Conservation (phyloP, 2,113 vertebrate species). For the Platysternon megacephalum region DNA sequence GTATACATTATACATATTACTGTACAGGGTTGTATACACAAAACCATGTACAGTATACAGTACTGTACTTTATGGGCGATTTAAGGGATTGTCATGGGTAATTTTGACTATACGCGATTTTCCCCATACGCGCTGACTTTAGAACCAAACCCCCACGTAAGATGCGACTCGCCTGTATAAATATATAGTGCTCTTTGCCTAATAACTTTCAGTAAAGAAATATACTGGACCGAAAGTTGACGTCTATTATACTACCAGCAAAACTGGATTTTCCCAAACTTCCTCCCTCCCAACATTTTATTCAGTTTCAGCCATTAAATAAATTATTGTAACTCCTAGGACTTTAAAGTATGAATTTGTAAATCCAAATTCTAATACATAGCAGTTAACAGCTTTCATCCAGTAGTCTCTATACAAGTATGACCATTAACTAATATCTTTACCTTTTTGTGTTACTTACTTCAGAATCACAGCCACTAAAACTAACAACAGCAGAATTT, state of each 20-base stretch:
- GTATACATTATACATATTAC: too few species aligned
- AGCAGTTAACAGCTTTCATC: not conserved
- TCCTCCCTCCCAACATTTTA: not conserved
- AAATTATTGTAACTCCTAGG: not conserved
- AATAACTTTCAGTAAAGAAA: not conserved
- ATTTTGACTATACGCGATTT: too few species aligned
- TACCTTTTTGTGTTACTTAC: conserved; percentile 76
- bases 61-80: too few species aligned
- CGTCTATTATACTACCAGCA: not conserved
- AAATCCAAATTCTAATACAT: not conserved
- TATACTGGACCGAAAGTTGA: not conserved
- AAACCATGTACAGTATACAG: too few species aligned
- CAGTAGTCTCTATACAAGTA: not conserved
- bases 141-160: too few species aligned
- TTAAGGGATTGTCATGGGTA: too few species aligned
- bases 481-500: conserved; percentile 98
- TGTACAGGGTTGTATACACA: too few species aligned
- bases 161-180: not conserved
- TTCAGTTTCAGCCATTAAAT: not conserved
- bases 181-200: not conserved
- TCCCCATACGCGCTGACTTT: too few species aligned
- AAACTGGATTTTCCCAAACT: not conserved
- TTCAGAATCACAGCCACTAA: conserved; percentile 96
- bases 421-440: not conserved
- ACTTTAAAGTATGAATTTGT: not conserved